Base-by-base conservation (phyloP, 2,888 invertebrate genomes). In the Andricus quercusramuli region DNA sequence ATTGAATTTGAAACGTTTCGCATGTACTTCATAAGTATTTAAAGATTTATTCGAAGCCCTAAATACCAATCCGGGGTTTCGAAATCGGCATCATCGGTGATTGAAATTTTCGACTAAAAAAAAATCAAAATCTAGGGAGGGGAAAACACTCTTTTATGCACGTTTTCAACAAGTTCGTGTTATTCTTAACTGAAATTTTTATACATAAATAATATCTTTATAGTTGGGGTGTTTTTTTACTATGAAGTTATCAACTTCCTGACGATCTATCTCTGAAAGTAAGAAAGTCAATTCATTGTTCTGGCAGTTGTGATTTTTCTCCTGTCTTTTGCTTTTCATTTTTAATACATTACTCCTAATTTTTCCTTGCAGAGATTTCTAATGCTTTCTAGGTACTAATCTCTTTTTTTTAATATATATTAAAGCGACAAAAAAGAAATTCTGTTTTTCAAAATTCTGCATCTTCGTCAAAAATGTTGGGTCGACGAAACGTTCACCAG, bases 21-120 rank as follows among this genome's bases (percentile, higher is more conserved):
- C 68, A 68, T 68, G 68, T 68, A 44, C 44, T 15, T 68, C 68
- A 47, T 68, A 47, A 47, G 25, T 68, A 41, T 68, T 47, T 13
- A 47, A 47, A 68, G 2, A 47, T 68, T 22, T 68, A 68, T 68
- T 44, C 8, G 44, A n/a, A 41, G 2, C 17, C 68, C 15, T 17
- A 68, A 68, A 47, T 68, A 22, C 15, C 11, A 47, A 68, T 1
- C n/a, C 8, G 9, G 67, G 1, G 37, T n/a, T n/a, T 25, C 17
- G 22, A 25, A 22, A 22, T 68, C 5, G 44, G 9, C 9, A 68
- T 47, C 41, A 13, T 68, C 15, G 15, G 41, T 11, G n/a, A 41
- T 41, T 68, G 15, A 22, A 64, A 17, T 25, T 65, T 11, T 65
- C 17, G 25, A 25, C 1, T 62, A 13, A 15, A 8, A 15, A 15